phyloP scores from a whole-genome alignment of 2,888 invertebrate species.

The Noctuana brunneofusca region DNA sequence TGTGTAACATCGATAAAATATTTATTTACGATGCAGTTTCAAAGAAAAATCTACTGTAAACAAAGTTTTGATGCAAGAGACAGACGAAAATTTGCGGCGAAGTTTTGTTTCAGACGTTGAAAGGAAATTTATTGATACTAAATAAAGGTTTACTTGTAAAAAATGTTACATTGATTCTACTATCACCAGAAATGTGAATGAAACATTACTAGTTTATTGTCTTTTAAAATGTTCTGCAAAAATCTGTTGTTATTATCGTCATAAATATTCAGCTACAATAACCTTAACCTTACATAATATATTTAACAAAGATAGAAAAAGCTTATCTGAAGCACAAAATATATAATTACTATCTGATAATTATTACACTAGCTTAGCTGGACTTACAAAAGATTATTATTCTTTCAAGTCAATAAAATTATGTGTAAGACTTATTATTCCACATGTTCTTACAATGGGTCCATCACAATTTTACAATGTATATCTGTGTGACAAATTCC shows the following conservation, averaged over 20 bases:
- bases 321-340: too few relatives aligned
- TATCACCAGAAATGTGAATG: not conserved
- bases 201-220: not conserved
- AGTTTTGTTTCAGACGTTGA: slow-evolving; percentile 13
- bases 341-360: too few relatives aligned
- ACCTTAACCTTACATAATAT: too few relatives aligned
- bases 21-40: slow-evolving; percentile 39
- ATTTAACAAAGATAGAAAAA: too few relatives aligned
- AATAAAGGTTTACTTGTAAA: not conserved
- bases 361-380: too few relatives aligned
- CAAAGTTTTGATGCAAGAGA: slow-evolving; percentile 29
- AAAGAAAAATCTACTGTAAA: slow-evolving; percentile 36
- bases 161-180: not conserved
- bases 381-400: not conserved
- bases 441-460: slow-evolving; percentile 9
- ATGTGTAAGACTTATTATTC: slow-evolving; percentile 2
- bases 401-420: not conserved
- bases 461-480: slow-evolving; percentile 26
- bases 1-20: slow-evolving; percentile 44
- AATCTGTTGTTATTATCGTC: too few relatives aligned
- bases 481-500: slow-evolving; percentile 31
- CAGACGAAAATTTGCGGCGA: slow-evolving; percentile 20
- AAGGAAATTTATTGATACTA: slow-evolving; percentile 8
- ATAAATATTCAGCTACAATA: too few relatives aligned
- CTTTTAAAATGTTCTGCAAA: not conserved